Conservation (phyloP, 2,797 vertebrate species). For the Sebastes oblongus region DNA sequence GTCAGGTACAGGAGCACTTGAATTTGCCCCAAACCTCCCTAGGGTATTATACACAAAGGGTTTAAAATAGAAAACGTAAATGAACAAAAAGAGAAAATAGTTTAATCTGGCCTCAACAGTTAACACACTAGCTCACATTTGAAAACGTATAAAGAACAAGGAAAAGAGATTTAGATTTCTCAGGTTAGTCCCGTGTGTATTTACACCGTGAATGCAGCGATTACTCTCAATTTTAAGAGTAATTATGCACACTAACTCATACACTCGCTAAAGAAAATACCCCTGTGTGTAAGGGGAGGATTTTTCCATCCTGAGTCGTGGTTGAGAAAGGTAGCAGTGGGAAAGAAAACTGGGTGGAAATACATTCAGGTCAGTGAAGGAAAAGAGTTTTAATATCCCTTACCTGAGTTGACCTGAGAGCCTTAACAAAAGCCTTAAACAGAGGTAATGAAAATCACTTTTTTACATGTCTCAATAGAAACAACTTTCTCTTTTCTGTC, state of each 20-base stretch:
- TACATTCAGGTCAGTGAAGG: not conserved
- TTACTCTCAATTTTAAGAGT: conserved; percentile 52
- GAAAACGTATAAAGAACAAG: conserved; percentile 14
- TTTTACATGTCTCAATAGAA: not conserved
- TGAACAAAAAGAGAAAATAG: conserved; percentile 1
- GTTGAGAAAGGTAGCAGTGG: conserved; percentile 9
- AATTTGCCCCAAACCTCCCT: conserved; percentile 16
- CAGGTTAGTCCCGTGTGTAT: conserved; percentile 21
- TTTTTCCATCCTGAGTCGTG: conserved; percentile 50
- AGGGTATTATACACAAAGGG: conserved; percentile 18
- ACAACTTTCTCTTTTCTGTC: not conserved
- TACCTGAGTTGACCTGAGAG: conserved; percentile 13
- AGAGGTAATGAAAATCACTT: not conserved
- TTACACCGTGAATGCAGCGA: conserved; percentile 40
- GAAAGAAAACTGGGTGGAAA: not conserved
- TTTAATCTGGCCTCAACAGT: conserved; percentile 33
- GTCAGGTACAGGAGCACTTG: conserved; percentile 42
- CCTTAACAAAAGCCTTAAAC: not conserved
- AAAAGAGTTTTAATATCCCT: not conserved
- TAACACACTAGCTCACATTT: conserved; percentile 8
- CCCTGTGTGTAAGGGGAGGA: conserved; percentile 14
- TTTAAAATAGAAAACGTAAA: conserved; percentile 38
- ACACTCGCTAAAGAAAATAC: conserved; percentile 31
- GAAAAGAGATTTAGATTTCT: conserved; percentile 15
- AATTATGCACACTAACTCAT: conserved; percentile 51